Evolutionary conservation across 2,888 invertebrate species (phyloP), one percentile per base, ranked within the genome.

Genomic region (Melanostoma mellinum): DNA sequence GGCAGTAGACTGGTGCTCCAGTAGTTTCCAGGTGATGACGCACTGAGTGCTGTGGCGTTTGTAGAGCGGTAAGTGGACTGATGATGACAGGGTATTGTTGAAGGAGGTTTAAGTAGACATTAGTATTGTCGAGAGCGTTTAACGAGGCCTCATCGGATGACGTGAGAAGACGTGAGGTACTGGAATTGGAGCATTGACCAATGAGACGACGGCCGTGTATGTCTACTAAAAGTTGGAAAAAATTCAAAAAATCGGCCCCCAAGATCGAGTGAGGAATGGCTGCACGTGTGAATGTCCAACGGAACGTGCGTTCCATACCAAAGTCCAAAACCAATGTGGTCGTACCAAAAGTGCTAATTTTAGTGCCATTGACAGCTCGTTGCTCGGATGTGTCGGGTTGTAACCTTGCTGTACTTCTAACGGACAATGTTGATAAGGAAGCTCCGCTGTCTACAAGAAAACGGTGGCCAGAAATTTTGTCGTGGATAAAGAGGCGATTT

Each of bases 401-500:
- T 30, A 56, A 36, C 46, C 38, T 48, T n/a, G 35, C 46, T 50
- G 32, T 56, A 48, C 56, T 69, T 55, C 56, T 56, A 10, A 48
- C 46, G 35, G 69, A 35, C 46, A 56, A 48, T 33, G 56, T 48
- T 46, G 56, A 56, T 48, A 38, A 36, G 36, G 56, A 10, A 46
- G 48, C 56, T 69, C 56, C 56, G 38, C 48, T 69, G 48, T 69
- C 69, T 56, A 48, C 48, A 48, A 69, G 69, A 48, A 56, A 69
- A 55, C 56, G 69, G 46, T 60, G 67, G 53, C 67, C 67, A 65
- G 50, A 50, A 65, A 50, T 65, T 40, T 50, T 52, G 40, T 65
- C 65, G 32, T 44, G 36, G 8, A 65, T 61, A 10, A 61, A 48
- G 48, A 61, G 55, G 9, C 55, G 35, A 55, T 35, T 50, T 50